Evolutionary conservation across 2,888 invertebrate species (phyloP), one percentile per base, ranked within the genome.

Genomic region (Dasypolia templi): DNA sequence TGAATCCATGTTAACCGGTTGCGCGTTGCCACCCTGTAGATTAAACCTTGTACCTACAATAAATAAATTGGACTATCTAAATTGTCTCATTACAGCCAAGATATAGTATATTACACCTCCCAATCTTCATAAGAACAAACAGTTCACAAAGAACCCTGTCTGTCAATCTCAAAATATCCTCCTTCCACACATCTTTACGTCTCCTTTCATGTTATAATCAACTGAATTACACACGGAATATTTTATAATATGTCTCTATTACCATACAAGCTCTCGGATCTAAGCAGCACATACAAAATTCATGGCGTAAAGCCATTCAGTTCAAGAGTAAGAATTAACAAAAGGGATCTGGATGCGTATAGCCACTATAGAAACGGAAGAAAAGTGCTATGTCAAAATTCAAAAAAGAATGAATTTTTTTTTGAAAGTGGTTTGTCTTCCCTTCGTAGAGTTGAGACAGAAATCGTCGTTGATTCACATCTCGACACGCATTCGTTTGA

Each of bases 201-300:
- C 29, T 7, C 32, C 14, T 62, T 58, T 46, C 66, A 72, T 64
- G 64, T 74, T 83, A 70, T 78, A 70, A 82, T 78, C 62, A 82
- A 75, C 71, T 53, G 56, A 64, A 62, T 77, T 75, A 63, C 85
- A 85, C 44, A 82, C n/a, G 32, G 85, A 78, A 83, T 83, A 85
- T 82, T 82, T 74, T 70, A 86, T 78, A 75, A 64, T 62, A 46
- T 51, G 70, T 63, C 58, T 71, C 22, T 53, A 74, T 86, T 86
- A 71, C 35, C 82, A 77, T 75, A 71, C 61, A 58, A 51, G 51
- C 53, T 69, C 44, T 4, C n/a, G 22, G 55, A 29, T 62, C 69
- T 71, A 29, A 59, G 53, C 64, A 72, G 68, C 12, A 55, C 39
- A 72, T 81, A 51, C 55, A 75, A 68, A 59, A 84, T 86, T 62